A percentile compares a stretch with the other conserved stretches of the same genome.
Evolutionary conservation across 2,113 vertebrate genomes (phyloP).

Genomic region (Halcyon senegalensis): DNA sequence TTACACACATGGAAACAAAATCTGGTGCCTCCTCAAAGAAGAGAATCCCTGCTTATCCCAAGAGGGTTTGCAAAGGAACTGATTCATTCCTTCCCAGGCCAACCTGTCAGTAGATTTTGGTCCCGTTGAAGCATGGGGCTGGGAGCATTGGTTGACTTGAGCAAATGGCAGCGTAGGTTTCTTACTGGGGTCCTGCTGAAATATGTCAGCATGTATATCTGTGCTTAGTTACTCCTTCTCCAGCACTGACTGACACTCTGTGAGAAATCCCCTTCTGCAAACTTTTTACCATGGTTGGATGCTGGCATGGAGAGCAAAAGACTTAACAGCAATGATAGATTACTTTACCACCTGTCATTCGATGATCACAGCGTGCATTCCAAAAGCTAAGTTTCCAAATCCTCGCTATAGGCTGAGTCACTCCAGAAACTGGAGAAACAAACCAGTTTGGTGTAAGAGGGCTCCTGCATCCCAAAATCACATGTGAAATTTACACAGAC

Average conservation of each 20-base stretch:
- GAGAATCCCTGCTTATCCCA: neutral
- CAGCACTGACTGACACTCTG: accelerated
- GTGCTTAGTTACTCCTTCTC: neutral
- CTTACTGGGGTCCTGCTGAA: neutral
- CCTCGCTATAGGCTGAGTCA: neutral
- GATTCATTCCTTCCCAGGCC: neutral
- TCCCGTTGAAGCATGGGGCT: neutral
- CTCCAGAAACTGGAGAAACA: neutral
- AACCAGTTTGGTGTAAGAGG: neutral
- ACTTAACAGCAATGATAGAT: neutral
- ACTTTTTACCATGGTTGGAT: neutral
- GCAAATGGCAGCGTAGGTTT: neutral
- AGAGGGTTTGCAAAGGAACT: neutral
- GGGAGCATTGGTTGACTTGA: neutral
- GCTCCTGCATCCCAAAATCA: neutral
- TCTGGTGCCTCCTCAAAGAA: neutral
- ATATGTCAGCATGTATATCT: neutral
- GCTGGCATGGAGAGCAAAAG: neutral
- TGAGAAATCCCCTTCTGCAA: neutral
- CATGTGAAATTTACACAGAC: neutral
- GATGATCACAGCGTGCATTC: neutral
- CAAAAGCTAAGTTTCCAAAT: neutral
- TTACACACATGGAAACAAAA: neutral
- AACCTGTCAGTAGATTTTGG: neutral
- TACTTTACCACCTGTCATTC: neutral